These are phyloP conservation scores for Sporophila hypoxantha DNA, from an alignment of 2,113 vertebrate species.

Conservation along the genomic window DNA sequence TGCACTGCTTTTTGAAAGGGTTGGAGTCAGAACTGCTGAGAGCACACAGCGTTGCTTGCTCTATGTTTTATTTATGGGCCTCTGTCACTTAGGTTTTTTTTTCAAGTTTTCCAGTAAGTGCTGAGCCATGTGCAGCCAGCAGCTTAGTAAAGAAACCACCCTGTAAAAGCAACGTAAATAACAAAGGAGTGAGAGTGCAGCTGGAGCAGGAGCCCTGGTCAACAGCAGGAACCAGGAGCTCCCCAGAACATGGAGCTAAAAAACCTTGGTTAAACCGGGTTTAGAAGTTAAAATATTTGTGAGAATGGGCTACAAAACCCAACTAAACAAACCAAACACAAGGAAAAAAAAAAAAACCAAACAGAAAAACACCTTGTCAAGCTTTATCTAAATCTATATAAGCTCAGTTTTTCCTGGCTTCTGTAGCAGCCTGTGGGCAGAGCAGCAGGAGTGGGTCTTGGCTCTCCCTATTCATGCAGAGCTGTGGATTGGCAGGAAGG, in stretches of 20 bases:
- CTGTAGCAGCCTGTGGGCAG: neutral
- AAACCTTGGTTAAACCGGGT: neutral
- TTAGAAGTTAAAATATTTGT: neutral
- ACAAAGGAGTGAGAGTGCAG: neutral
- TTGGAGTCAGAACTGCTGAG: neutral
- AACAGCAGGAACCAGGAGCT: neutral
- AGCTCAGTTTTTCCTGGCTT: neutral
- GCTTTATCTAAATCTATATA: neutral
- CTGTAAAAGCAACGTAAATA: constrained; percentile 10
- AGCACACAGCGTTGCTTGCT: neutral
- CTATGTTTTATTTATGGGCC: constrained; percentile 33
- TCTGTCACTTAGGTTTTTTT: constrained; percentile 16
- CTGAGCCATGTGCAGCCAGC: constrained; percentile 4
- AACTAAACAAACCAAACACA: neutral
- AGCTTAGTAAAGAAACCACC: neutral
- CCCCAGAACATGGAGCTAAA: neutral
- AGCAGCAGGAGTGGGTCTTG: neutral
- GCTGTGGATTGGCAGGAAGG: neutral
- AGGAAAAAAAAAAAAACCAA: neutral
- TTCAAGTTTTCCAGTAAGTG: constrained; percentile 29
- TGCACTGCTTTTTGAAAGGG: neutral
- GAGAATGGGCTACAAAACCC: neutral
- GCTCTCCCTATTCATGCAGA: neutral
- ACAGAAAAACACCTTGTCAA: neutral
- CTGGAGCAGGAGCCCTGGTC: neutral